A percentile compares a stretch with the other conserved stretches of the same genome.
These are phyloP conservation scores for Diachasmimorpha longicaudata DNA, from an alignment of 1,140 invertebrate genomes.

Conservation along the genomic window DNA sequence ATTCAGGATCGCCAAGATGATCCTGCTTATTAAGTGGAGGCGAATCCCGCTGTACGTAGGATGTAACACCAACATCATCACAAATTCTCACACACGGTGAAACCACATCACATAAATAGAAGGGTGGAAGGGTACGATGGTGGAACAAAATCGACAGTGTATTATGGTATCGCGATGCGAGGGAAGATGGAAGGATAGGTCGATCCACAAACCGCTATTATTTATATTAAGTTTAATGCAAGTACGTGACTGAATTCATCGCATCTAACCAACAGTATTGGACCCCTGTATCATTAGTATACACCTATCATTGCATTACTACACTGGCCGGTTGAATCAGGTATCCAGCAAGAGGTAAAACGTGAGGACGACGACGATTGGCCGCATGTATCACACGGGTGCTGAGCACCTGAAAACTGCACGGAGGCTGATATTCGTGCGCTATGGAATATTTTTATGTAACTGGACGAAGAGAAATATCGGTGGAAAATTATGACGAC, in stretches of 20 bases:
- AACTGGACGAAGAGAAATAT: too few relatives aligned
- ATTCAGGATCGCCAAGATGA: conserved; percentile 53
- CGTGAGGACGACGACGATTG: neutral
- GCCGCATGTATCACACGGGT: conserved; percentile 31
- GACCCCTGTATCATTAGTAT: conserved; percentile 62
- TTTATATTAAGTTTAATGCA: conserved; percentile 66
- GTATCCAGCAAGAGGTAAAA: neutral
- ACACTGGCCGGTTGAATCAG: conserved; percentile 22
- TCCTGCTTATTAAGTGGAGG: conserved; percentile 63
- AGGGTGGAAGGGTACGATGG: conserved; percentile 28
- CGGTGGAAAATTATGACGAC: too few relatives aligned
- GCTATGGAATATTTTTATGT: neutral
- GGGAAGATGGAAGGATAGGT: conserved; percentile 23
- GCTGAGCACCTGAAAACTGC: conserved; percentile 21
- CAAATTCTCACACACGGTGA: neutral
- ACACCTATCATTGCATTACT: conserved; percentile 63
- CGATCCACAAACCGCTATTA: conserved; percentile 64
- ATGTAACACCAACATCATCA: conserved; percentile 2
- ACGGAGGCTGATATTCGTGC: conserved; percentile 21
- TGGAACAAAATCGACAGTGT: conserved; percentile 44
- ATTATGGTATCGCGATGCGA: conserved; percentile 49
- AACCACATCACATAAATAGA: conserved; percentile 30
- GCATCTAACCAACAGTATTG: conserved; percentile 31
- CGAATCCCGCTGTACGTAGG: conserved; percentile 37
- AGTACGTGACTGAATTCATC: conserved; percentile 62